These are phyloP conservation scores for Silurus meridionalis DNA, from an alignment of 2,113 vertebrate species.

Conservation along the genomic window DNA sequence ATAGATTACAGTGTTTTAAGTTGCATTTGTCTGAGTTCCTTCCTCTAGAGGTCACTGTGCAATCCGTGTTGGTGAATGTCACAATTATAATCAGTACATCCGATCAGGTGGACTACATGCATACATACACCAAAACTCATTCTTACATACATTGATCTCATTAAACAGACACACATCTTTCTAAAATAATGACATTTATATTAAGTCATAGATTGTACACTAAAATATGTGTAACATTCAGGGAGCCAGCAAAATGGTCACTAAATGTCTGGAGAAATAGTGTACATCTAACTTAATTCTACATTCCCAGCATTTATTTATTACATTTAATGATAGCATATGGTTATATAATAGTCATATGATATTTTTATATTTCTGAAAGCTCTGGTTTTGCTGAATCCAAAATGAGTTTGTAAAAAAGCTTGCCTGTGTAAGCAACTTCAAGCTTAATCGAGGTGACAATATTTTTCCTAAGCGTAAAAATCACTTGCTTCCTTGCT, in stretches of 20 bases:
- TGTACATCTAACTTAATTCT: background rate
- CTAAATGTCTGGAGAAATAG: background rate
- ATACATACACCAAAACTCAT: background rate
- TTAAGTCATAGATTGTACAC: background rate
- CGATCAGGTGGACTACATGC: background rate
- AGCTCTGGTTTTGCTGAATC: background rate
- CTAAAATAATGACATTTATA: background rate
- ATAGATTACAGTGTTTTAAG: background rate
- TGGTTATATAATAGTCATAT: background rate
- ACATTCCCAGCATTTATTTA: background rate
- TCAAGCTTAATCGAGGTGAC: background rate
- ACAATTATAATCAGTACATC: constrained; percentile 9
- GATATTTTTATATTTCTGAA: background rate
- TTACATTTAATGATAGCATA: background rate
- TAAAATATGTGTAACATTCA: background rate
- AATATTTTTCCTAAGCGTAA: background rate
- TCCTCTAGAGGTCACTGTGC: constrained; percentile 79
- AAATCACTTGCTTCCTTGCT: background rate
- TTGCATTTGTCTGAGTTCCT: constrained; percentile 55
- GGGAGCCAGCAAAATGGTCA: background rate
- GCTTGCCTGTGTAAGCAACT: background rate
- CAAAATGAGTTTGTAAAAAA: background rate
- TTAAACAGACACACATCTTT: background rate
- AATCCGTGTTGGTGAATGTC: constrained; percentile 61
- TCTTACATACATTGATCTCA: background rate